A percentile compares a stretch with the other conserved stretches of the same genome.
These are phyloP conservation scores for Trogon surrucura DNA, from an alignment of 2,113 vertebrate species.

Conservation along the genomic window DNA sequence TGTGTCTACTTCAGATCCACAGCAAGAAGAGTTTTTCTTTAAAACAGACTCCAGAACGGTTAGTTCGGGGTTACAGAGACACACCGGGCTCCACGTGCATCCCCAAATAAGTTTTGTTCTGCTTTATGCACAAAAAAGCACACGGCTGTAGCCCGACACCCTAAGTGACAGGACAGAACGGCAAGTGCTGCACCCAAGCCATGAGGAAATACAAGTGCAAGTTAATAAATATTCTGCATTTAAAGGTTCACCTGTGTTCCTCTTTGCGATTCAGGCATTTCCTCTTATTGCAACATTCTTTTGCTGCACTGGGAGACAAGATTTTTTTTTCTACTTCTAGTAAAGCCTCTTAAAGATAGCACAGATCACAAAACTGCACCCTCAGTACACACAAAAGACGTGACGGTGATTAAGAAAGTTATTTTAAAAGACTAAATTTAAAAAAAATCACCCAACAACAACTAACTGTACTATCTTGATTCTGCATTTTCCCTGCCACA, in stretches of 20 bases:
- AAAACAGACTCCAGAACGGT: rapidly evolving
- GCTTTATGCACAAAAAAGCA: background rate
- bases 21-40: background rate
- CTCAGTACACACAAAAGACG: background rate
- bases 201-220: background rate
- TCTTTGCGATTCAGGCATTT: background rate
- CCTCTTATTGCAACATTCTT: background rate
- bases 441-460: background rate
- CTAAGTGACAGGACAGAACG: background rate
- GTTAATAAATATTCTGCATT: background rate
- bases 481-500: background rate
- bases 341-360: background rate
- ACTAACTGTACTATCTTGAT: background rate
- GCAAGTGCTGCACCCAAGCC: background rate
- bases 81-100: rapidly evolving
- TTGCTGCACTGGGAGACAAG: background rate
- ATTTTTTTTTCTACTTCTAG: background rate
- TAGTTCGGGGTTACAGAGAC: background rate
- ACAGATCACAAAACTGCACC: background rate
- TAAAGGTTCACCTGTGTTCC: background rate
- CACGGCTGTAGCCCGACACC: background rate
- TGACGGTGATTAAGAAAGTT: background rate
- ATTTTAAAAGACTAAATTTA: background rate
- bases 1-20: background rate
- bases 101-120: background rate